phyloP scores from a whole-genome alignment of 2,113 vertebrate species.

The Salvelinus fontinalis region DNA sequence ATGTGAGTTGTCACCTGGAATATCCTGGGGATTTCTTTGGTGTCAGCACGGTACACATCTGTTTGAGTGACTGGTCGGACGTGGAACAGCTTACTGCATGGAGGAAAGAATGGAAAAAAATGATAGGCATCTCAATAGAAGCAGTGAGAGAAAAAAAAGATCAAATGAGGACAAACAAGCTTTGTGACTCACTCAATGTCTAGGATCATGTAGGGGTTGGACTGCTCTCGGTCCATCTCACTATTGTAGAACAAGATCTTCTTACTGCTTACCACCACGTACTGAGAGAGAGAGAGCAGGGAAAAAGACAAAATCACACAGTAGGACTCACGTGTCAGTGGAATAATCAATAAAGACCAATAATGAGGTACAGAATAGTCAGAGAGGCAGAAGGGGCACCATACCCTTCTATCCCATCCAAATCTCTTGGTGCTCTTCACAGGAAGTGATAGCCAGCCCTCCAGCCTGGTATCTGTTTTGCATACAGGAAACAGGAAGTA shows the following conservation, averaged over 20 bases:
- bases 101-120: neutral
- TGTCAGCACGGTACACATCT: slow-evolving; percentile 94
- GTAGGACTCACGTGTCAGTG: too few species aligned
- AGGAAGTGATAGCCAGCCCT: slow-evolving; percentile 92
- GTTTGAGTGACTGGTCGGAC: slow-evolving; percentile 95
- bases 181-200: slow-evolving; percentile 90
- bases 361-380: too few species aligned
- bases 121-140: neutral
- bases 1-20: slow-evolving; percentile 83
- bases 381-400: neutral
- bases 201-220: slow-evolving; percentile 94
- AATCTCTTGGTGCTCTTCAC: slow-evolving; percentile 94
- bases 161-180: neutral
- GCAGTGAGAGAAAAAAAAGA: too few species aligned
- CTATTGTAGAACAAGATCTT: slow-evolving; percentile 97
- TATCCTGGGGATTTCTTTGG: slow-evolving; percentile 94
- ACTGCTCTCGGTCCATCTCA: slow-evolving; percentile 88
- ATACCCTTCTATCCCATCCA: slow-evolving; percentile 95
- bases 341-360: too few species aligned
- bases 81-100: slow-evolving; percentile 91
- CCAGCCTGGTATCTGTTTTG: slow-evolving; percentile 82
- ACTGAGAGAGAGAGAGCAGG: slow-evolving; percentile 66
- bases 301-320: too few species aligned
- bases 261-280: slow-evolving; percentile 95
- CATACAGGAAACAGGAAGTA: slow-evolving; percentile 32